A percentile compares a stretch with the other conserved stretches of the same genome.
Evolutionary conservation across 2,888 invertebrate species (phyloP).

Genomic region (Ptychoptera contaminata): DNA sequence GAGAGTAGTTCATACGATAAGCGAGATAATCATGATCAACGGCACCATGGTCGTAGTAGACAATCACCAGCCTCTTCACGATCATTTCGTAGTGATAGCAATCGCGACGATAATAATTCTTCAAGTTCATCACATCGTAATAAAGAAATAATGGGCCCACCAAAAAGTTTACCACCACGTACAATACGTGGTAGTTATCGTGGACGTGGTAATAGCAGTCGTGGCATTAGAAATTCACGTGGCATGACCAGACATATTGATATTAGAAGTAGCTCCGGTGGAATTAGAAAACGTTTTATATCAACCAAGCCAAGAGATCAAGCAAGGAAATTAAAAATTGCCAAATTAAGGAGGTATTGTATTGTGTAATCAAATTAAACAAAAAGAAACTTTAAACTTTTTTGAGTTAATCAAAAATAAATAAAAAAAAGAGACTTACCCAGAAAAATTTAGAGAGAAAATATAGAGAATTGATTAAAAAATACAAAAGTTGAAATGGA

Average conservation of each 20-base stretch:
- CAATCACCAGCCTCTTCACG: constrained; percentile 19
- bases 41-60: neutral
- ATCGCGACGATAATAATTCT: neutral
- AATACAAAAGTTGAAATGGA: constrained; percentile 12
- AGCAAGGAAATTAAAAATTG: constrained; percentile 27
- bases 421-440: constrained; percentile 1
- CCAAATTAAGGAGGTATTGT: constrained; percentile 30
- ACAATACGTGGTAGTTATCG: constrained; percentile 18
- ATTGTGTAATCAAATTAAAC: constrained; percentile 7
- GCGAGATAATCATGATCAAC: constrained; percentile 1
- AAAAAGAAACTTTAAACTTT: constrained; percentile 7
- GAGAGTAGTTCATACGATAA: constrained; percentile 3
- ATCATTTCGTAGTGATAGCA: constrained; percentile 13
- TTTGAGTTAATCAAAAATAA: constrained; percentile 7
- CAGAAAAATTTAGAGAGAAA: neutral
- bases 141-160: constrained; percentile 24
- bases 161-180: constrained; percentile 24
- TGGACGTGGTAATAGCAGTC: constrained; percentile 10
- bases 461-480: constrained; percentile 2
- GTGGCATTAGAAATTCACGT: constrained; percentile 18
- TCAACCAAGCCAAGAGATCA: constrained; percentile 28
- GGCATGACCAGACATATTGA: constrained; percentile 18
- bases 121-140: constrained; percentile 8
- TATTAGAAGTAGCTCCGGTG: neutral
- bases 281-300: constrained; percentile 19